Evolutionary conservation across 2,113 vertebrate species (phyloP), one percentile per base, ranked within the genome.

Genomic region (Campylomormyrus numenius): DNA sequence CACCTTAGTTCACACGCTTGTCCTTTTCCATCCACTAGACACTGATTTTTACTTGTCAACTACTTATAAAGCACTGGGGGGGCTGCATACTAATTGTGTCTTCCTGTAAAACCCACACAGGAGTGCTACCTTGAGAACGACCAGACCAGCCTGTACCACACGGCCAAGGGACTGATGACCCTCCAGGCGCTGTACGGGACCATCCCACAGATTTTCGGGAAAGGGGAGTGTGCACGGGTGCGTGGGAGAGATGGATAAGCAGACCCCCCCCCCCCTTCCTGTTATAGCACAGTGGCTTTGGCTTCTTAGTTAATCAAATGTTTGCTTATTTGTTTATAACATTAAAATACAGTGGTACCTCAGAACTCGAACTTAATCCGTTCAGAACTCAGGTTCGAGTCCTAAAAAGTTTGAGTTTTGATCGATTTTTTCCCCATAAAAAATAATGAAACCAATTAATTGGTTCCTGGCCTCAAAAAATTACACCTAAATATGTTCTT

Each of bases 91-190:
- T 62, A 9, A 62, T 11, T 90, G 83, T 91, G 58, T 48, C 50
- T 62, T 42, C n/a, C 87, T 88, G 17, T 88, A 19, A 45, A 39
- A 10, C 35, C 85, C 11, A 90, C 35, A 84, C 84, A 99, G 98
- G 98, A 99, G 19, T 99, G 98, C 93, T 99, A 98, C 93, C 92
- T 99, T 93, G 98, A 99, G 93, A 99, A 97, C 0, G 98, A 99
- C 93, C 98, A 99, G 95, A 99, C 98, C 0, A 98, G 97, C 88
- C 95, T 99, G 91, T 99, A 97, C 94, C 98, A 99, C 0, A 98
- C 97, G 0, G 98, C 98, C 42, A 99, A 99, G 94, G 98, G 98
- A 50, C 96, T 99, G 91, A 99, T 99, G 97, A 99, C 98, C 0
- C 93, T 99, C 92, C 98, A 99, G 93, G 97, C 98, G 0, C 96